Base-by-base conservation (phyloP, 2,797 vertebrate species). In the Pteronotus mesoamericanus region DNA sequence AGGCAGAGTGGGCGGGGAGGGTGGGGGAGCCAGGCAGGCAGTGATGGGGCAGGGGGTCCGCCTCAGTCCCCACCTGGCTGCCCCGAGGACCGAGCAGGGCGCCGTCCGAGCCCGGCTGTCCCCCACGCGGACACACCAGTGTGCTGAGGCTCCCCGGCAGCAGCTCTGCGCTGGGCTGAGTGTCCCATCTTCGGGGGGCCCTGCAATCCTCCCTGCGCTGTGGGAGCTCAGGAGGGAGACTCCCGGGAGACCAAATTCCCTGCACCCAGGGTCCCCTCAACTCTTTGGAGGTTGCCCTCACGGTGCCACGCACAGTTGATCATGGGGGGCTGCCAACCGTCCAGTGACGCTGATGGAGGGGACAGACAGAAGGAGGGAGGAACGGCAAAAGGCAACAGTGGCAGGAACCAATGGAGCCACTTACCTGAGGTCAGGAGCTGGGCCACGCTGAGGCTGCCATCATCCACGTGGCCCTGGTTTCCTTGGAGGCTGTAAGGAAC, bases 291-390 rank as follows among this genome's bases (percentile, higher is more conserved):
- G 44, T 5, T 18, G 68, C 61, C 53, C 46, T 18, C 22, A 42
- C 0, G 2, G 59, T 11, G 51, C 12, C 15, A 22, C 1, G 2
- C 2, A 44, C 0, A 39, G 32, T 0, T 44, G 24, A 51, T 19
- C 15, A 14, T 6, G 0, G 26, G 71, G 9, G n/a, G 42, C 48
- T 10, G n/a, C n/a, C n/a, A n/a, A 7, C 48, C 4, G 5, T 7
- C 59, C 21, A 53, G 64, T 21, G 44, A 59, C 18, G 16, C 26
- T 4, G 46, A 32, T 11, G 71, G 24, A 7, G 8, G 19, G 4
- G 32, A 8, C 4, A 0, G 34, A 55, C 15, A n/a, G 26, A 21
- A 53, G 77, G 32, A 69, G 14, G 69, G n/a, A 83, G n/a, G 26
- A 29, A 55, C 3, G 77, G 80, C 51, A 74, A 48, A 69, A 48